These are phyloP conservation scores for Sebastes nivosus DNA, from an alignment of 2,797 vertebrate species.

Conservation along the genomic window DNA sequence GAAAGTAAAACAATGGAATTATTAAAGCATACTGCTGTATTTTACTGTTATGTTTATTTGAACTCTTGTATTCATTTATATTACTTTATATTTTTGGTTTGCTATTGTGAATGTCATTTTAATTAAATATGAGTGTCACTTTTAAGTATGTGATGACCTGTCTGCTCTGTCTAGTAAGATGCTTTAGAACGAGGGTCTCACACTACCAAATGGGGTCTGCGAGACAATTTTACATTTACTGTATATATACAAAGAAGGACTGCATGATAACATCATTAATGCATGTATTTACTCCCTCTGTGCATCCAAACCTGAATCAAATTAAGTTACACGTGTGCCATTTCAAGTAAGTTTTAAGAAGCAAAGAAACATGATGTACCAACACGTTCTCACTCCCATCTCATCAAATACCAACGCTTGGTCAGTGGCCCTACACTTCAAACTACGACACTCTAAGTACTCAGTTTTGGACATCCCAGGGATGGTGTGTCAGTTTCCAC, in stretches of 20 bases:
- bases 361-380: neutral
- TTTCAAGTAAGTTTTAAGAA: neutral
- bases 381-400: too few relatives aligned
- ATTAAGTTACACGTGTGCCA: neutral
- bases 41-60: neutral
- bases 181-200: neutral
- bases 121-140: neutral
- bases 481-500: too few relatives aligned
- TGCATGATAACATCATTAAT: neutral
- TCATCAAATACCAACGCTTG: too few relatives aligned
- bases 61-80: too few relatives aligned
- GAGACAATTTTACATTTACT: neutral
- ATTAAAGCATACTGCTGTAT: neutral
- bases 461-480: too few relatives aligned
- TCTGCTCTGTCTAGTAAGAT: neutral
- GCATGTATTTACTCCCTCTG: neutral
- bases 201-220: neutral
- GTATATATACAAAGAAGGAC: neutral
- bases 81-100: neutral
- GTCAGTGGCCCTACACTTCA: too few relatives aligned
- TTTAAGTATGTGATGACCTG: neutral
- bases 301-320: neutral
- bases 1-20: neutral
- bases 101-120: neutral
- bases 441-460: too few relatives aligned